Evolutionary conservation across 2,797 vertebrate genomes (phyloP), one percentile per base, ranked within the genome.

Genomic region (Cyprinella venusta): DNA sequence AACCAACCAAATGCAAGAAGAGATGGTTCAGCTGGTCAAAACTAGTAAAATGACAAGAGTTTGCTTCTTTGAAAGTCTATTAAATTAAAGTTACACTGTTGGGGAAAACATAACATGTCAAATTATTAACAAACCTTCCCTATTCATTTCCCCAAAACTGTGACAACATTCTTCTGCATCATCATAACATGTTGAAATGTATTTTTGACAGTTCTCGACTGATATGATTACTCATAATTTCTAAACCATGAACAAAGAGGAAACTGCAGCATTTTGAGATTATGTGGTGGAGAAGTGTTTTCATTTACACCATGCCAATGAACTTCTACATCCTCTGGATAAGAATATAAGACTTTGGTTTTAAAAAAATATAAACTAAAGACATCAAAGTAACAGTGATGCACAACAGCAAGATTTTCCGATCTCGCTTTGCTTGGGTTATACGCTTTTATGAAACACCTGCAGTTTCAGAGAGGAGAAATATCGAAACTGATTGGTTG

Each of bases 401-500:
- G 19, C 38, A 38, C 69, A 74, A 74, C 30, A 30, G 59, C 42
- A 64, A 33, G 10, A 48, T 15, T 38, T 59, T 69, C 64, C 68
- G 45, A 40, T 52, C 42, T 81, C 3, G 3, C 33, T 81, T 54
- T 36, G 24, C 24, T 19, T 38, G 26, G 45, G 38, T 19, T 59
- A 26, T 36, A 72, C 21, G 84, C 59, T 8, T 24, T 26, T 64
- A 63, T n/a, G 4, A 72, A 81, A 24, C 56, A 50, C 56, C 45
- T 74, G 59, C 70, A 64, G 80, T 81, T 81, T 76, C 81, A 76
- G 13, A 72, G 75, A 75, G 16, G 65, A 80, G 64, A 86, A 81
- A 86, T 64, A 78, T 77, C 83, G 78, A 87, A 87, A 87, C 84
- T 84, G 19, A 33, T 80, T 87, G 88, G 88, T 83, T 76, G 54